phyloP scores from a whole-genome alignment of 2,113 vertebrate species.

The Circaetus cinerascens region DNA sequence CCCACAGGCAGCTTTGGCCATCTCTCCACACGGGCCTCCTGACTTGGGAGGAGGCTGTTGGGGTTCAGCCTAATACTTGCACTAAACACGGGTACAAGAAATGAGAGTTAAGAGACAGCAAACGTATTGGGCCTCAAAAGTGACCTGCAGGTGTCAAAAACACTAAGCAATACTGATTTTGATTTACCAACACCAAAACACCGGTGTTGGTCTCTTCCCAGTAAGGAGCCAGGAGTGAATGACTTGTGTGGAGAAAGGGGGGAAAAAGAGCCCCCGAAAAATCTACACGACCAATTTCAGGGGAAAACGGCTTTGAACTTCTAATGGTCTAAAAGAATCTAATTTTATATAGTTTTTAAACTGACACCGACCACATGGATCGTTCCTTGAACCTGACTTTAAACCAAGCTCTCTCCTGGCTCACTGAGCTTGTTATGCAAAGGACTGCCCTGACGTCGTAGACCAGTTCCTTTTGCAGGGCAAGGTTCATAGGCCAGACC shows the following conservation, averaged over 20 bases:
- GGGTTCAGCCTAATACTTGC: not conserved
- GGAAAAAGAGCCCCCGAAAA: not conserved
- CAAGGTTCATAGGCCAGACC: not conserved
- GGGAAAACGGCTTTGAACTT: not conserved
- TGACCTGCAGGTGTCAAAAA: not conserved
- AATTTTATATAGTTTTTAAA: not conserved
- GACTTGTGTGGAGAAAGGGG: not conserved
- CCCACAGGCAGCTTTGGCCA: not conserved
- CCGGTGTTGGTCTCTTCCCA: not conserved
- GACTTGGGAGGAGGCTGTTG: too few species aligned
- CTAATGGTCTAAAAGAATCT: not conserved
- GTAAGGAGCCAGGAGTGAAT: not conserved
- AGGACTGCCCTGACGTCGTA: accelerated
- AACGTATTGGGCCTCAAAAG: too few species aligned
- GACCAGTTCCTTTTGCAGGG: not conserved
- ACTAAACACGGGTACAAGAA: not conserved
- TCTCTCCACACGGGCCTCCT: not conserved
- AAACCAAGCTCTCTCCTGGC: too few species aligned
- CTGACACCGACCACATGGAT: too few species aligned
- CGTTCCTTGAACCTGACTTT: too few species aligned
- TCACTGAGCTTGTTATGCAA: accelerated
- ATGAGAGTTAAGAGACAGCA: too few species aligned
- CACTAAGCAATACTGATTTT: accelerated
- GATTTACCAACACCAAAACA: not conserved
- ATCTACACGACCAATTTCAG: accelerated